Conservation (phyloP, 2,797 vertebrate species). For the Phoxinus dragarum region DNA sequence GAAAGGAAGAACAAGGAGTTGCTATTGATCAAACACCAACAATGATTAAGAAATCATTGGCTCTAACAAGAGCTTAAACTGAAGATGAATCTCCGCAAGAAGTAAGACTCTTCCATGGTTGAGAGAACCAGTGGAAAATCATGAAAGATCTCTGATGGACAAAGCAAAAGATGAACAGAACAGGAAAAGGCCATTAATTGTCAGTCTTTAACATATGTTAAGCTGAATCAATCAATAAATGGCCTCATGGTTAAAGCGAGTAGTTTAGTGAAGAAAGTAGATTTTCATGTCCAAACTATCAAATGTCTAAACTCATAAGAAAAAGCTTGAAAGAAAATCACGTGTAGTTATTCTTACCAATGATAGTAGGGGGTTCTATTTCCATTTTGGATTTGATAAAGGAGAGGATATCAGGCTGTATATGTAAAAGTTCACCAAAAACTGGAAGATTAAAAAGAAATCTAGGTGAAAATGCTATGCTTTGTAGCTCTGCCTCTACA, state of each 20-base stretch:
- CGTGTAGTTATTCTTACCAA: constrained; percentile 72
- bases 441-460: constrained; percentile 75
- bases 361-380: constrained; percentile 67
- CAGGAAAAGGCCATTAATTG: constrained; percentile 31
- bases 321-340: neutral
- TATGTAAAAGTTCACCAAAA: constrained; percentile 77
- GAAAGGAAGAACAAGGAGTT: constrained; percentile 6
- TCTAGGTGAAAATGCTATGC: constrained; percentile 71
- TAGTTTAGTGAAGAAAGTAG: constrained; percentile 35
- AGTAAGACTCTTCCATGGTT: constrained; percentile 33
- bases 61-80: constrained; percentile 58
- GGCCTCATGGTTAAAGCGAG: constrained; percentile 15
- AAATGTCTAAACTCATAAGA: constrained; percentile 3
- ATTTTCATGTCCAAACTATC: constrained; percentile 13
- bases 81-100: constrained; percentile 26
- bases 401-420: constrained; percentile 74
- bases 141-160: constrained; percentile 13
- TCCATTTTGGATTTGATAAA: constrained; percentile 73
- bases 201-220: constrained; percentile 22
- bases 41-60: constrained; percentile 64
- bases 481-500: constrained; percentile 69
- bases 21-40: constrained; percentile 35
- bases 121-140: constrained; percentile 6
- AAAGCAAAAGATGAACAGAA: constrained; percentile 39
- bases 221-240: constrained; percentile 34